phyloP scores from a whole-genome alignment of 1,140 invertebrate genomes.

The Nilaparvata lugens region DNA sequence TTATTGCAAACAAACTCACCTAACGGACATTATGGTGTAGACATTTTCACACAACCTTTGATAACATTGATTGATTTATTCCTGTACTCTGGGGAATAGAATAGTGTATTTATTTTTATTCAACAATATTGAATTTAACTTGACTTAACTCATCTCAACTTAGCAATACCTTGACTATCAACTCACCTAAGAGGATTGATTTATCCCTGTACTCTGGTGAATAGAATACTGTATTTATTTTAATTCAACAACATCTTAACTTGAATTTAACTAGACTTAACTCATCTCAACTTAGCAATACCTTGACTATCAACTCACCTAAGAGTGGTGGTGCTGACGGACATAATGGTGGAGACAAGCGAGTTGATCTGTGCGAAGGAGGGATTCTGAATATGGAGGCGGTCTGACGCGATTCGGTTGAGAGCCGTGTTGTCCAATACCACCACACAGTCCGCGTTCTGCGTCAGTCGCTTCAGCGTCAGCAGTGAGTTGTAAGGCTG shows the following conservation, averaged over 20 bases:
- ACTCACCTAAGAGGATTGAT: conserved; percentile 63
- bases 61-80: too few species aligned
- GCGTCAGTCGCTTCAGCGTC: conserved; percentile 87
- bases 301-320: conserved; percentile 39
- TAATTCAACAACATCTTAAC: too few species aligned
- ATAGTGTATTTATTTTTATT: too few species aligned
- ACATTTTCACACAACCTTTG: too few species aligned
- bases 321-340: conserved; percentile 88
- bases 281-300: too few species aligned
- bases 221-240: too few species aligned
- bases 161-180: neutral
- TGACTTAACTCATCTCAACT: too few species aligned
- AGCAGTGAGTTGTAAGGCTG: conserved; percentile 98
- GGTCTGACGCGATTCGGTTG: conserved; percentile 92
- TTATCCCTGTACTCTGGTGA: too few species aligned
- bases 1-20: too few species aligned
- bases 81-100: too few species aligned
- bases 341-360: conserved; percentile 97
- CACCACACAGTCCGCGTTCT: conserved; percentile 97
- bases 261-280: neutral
- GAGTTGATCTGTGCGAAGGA: conserved; percentile 97
- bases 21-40: too few species aligned
- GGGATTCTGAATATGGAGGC: conserved; percentile 91
- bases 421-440: conserved; percentile 95
- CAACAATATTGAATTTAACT: neutral